phyloP scores from a whole-genome alignment of 2,113 vertebrate species.

The Dromaius novaehollandiae region DNA sequence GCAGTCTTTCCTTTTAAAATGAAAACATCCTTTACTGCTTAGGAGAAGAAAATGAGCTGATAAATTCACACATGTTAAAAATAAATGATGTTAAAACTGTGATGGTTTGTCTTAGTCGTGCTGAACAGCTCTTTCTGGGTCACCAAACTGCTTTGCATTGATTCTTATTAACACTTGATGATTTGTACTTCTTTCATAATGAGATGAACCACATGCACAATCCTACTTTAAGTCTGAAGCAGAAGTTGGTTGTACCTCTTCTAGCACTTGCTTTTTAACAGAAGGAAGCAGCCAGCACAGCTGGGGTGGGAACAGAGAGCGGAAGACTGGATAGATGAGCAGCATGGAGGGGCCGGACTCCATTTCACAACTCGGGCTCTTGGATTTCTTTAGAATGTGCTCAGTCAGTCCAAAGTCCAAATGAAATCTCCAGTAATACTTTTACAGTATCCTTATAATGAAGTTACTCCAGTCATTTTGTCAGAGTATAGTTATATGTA shows the following conservation, averaged over 20 bases:
- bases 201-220: accelerated
- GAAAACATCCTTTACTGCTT: background rate
- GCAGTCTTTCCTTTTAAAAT: background rate
- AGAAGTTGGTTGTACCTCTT: background rate
- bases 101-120: accelerated
- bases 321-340: background rate
- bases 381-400: background rate
- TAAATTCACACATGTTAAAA: background rate
- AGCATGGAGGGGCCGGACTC: background rate
- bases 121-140: background rate
- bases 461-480: background rate
- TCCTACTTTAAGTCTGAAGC: background rate
- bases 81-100: background rate
- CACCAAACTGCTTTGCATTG: background rate
- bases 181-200: background rate
- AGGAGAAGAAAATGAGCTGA: background rate
- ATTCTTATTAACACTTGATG: background rate
- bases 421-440: background rate
- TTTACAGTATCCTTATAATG: background rate
- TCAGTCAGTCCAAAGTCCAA: background rate
- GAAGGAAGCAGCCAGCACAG: background rate
- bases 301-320: background rate
- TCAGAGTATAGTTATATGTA: background rate
- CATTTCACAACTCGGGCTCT: background rate
- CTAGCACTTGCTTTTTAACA: background rate